Percentiles rank a stretch among this genome's conserved stretches.
phyloP scores from a whole-genome alignment of 2,888 invertebrate species.

The Nomada fabriciana region DNA sequence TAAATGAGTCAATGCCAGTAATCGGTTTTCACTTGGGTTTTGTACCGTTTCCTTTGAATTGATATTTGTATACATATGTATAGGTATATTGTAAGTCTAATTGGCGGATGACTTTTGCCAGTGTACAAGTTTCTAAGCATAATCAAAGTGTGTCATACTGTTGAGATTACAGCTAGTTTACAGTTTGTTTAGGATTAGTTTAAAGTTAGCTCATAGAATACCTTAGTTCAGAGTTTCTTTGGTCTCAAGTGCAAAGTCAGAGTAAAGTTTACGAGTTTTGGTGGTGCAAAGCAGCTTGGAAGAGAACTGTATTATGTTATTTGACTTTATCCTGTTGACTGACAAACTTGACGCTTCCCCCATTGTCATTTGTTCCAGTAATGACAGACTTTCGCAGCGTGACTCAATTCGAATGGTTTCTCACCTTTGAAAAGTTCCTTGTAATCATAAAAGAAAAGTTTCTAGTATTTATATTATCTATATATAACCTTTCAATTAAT shows the following conservation, averaged over 20 bases:
- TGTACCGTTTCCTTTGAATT: background rate
- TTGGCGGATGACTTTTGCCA: background rate
- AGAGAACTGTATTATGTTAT: background rate
- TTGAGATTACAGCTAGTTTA: constrained; percentile 1
- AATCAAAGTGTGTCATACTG: background rate
- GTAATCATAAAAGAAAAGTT: too few species aligned
- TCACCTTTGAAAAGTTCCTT: too few species aligned
- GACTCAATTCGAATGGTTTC: too few species aligned
- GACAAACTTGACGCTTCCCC: too few species aligned
- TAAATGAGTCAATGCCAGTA: background rate
- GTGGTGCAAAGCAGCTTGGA: too few species aligned
- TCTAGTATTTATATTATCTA: too few species aligned
- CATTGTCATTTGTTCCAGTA: too few species aligned
- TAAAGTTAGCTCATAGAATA: background rate
- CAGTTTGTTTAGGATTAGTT: constrained; percentile 27
- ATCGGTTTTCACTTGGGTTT: background rate
- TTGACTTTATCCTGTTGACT: background rate
- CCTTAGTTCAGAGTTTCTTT: constrained; percentile 10
- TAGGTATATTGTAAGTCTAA: background rate
- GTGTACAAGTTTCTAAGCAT: background rate
- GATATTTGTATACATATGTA: background rate
- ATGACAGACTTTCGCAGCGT: too few species aligned
- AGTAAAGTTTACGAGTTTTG: background rate
- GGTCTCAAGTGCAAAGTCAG: background rate
- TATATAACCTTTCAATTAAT: too few species aligned